These are phyloP conservation scores for Oconnorella tubifera DNA, from an alignment of 2,888 invertebrate species.

Conservation along the genomic window DNA sequence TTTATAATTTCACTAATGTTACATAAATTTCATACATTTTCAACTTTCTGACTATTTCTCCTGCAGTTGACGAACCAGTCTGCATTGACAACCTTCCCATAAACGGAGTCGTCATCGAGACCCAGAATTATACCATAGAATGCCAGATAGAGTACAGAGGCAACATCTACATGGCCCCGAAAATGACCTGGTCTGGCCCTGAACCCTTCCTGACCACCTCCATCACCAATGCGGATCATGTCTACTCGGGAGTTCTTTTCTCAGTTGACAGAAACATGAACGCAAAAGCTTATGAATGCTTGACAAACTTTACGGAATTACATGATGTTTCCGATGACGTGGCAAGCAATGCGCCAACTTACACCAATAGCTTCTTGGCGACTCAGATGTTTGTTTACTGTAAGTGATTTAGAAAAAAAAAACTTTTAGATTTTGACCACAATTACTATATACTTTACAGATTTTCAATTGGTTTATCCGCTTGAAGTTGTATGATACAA, in stretches of 20 bases:
- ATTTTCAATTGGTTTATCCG: too few relatives aligned
- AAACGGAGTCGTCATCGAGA: conserved; percentile 2
- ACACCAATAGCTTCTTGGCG: background rate
- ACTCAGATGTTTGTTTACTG: conserved; percentile 9
- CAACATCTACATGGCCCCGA: conserved; percentile 5
- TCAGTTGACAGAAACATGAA: background rate
- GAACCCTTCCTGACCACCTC: background rate
- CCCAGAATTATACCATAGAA: conserved; percentile 3
- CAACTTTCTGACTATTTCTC: too few relatives aligned
- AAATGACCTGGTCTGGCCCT: conserved; percentile 14
- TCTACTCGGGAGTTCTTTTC: background rate
- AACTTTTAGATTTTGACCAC: too few relatives aligned
- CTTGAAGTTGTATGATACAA: too few relatives aligned
- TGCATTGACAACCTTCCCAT: conserved; percentile 1
- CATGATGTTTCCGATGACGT: background rate
- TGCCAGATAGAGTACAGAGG: conserved; percentile 11
- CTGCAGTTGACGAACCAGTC: too few relatives aligned
- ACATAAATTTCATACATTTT: too few relatives aligned
- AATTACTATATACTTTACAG: too few relatives aligned
- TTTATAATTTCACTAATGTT: too few relatives aligned
- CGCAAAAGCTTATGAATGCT: background rate
- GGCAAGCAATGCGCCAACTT: conserved; percentile 5
- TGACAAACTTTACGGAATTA: conserved; percentile 9
- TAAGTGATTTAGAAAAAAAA: too few relatives aligned
- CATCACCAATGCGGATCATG: background rate